Conservation (phyloP, 2,113 vertebrate species). For the Takifugu bimaculatus region DNA sequence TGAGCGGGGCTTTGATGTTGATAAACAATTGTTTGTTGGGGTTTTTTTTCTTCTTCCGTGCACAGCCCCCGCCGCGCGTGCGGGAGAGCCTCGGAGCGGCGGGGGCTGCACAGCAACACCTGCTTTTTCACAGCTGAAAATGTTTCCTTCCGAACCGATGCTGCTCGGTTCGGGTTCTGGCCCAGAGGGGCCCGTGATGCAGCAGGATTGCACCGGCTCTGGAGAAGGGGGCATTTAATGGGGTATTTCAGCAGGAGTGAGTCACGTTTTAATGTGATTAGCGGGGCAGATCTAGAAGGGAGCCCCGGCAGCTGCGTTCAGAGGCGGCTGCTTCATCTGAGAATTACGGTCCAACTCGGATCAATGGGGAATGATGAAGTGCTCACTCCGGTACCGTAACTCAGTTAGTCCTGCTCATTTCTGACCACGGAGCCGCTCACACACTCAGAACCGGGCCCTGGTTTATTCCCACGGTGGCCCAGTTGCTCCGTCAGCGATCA, state of each 20-base stretch:
- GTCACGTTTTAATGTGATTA: slow-evolving; percentile 40
- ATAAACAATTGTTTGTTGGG: slow-evolving; percentile 45
- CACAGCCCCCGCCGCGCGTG: slow-evolving; percentile 25
- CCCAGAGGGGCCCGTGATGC: slow-evolving; percentile 75
- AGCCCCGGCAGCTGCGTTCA: slow-evolving; percentile 25
- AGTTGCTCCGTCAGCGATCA: slow-evolving; percentile 47
- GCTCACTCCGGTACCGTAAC: slow-evolving; percentile 45
- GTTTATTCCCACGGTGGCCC: slow-evolving; percentile 25
- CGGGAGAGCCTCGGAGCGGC: slow-evolving; percentile 1
- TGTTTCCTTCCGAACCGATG: background rate
- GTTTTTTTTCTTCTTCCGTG: slow-evolving; percentile 31
- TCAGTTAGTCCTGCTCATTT: slow-evolving; percentile 40
- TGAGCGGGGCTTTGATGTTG: slow-evolving; percentile 59
- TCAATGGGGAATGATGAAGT: slow-evolving; percentile 53
- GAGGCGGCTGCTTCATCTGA: slow-evolving; percentile 8
- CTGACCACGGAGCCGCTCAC: slow-evolving; percentile 30
- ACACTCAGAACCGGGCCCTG: slow-evolving; percentile 8
- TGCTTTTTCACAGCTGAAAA: background rate
- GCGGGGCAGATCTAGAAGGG: background rate
- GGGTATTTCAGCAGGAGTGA: slow-evolving; percentile 29
- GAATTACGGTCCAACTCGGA: slow-evolving; percentile 41
- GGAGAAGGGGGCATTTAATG: slow-evolving; percentile 54
- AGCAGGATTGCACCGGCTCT: slow-evolving; percentile 74
- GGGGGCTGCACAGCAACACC: background rate
- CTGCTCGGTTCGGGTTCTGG: background rate